Conservation (phyloP, 2,888 invertebrate genomes). For the Carpatolechia fugitivella region DNA sequence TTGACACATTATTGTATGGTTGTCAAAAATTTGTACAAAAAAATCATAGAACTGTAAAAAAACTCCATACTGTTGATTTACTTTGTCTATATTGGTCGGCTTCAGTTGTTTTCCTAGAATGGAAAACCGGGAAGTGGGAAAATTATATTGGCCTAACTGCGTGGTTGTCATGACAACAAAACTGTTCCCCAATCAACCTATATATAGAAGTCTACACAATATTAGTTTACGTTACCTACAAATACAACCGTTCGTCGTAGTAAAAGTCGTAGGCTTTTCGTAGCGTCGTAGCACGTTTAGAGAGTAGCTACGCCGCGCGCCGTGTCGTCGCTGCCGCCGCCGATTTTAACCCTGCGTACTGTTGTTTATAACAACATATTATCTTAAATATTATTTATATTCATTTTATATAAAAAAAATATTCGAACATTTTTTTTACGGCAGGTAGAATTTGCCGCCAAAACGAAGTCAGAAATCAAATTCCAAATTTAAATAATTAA, state of each 20-base stretch:
- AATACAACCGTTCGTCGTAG: not conserved
- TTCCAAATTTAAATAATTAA: no score
- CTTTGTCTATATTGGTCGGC: slow-evolving; percentile 25
- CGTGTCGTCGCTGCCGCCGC: no score
- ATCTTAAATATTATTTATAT: no score
- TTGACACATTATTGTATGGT: slow-evolving; percentile 25
- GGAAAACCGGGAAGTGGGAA: slow-evolving; percentile 41
- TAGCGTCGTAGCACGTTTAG: not conserved
- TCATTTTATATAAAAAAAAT: no score
- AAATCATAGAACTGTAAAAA: slow-evolving; percentile 35
- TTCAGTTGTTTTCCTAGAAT: slow-evolving; percentile 1
- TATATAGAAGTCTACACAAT: no score
- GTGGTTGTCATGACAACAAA: slow-evolving; percentile 50
- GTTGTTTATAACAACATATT: no score
- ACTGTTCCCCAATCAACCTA: not conserved
- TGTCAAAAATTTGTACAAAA: slow-evolving; percentile 39
- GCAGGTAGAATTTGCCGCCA: no score
- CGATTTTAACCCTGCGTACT: no score
- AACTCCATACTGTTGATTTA: slow-evolving; percentile 23
- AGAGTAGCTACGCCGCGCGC: not conserved
- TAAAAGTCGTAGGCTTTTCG: not conserved
- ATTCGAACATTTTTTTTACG: no score
- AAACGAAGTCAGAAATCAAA: no score
- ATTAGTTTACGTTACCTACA: no score
- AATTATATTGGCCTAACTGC: slow-evolving; percentile 67